Percentiles rank a stretch among this genome's conserved stretches.
These are phyloP conservation scores for Rhinoderma darwinii DNA, from an alignment of 2,113 vertebrate genomes.

Conservation along the genomic window DNA sequence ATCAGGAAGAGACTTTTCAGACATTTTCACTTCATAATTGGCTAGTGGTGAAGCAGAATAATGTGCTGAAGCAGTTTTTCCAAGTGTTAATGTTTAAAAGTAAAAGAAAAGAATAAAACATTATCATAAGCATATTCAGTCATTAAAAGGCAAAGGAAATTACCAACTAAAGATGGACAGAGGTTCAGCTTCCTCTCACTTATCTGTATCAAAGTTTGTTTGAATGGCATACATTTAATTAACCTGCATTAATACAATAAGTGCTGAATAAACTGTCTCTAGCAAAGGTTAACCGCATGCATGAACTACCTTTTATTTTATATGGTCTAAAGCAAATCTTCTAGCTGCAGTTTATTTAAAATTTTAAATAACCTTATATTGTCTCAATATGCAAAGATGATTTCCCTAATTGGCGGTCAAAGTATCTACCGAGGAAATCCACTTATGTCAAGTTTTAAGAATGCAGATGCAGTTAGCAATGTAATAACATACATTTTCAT, in stretches of 20 bases:
- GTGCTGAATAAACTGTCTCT: conserved; percentile 60
- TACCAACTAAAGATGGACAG: conserved; percentile 11
- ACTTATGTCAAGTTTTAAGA: background rate
- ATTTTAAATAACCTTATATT: background rate
- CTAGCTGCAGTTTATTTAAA: background rate
- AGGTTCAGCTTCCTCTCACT: conserved; percentile 1
- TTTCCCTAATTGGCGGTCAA: background rate
- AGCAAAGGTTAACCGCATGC: conserved; percentile 58
- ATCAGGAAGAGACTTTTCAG: background rate
- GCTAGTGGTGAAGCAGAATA: background rate
- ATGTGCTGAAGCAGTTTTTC: background rate
- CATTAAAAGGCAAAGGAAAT: conserved; percentile 14
- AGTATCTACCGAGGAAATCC: background rate
- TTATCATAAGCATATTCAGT: conserved; percentile 19
- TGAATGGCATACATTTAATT: conserved; percentile 67
- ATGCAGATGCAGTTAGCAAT: background rate
- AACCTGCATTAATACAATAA: conserved; percentile 50
- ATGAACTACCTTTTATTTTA: conserved; percentile 29
- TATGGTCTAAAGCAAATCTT: background rate
- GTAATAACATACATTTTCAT: no score
- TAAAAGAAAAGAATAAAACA: background rate
- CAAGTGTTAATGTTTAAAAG: background rate
- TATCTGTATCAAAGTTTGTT: conserved; percentile 59
- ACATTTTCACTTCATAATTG: background rate
- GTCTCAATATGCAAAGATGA: background rate